Evolutionary conservation across 2,888 invertebrate species (phyloP).

Genomic region (Eupithecia subumbrata): DNA sequence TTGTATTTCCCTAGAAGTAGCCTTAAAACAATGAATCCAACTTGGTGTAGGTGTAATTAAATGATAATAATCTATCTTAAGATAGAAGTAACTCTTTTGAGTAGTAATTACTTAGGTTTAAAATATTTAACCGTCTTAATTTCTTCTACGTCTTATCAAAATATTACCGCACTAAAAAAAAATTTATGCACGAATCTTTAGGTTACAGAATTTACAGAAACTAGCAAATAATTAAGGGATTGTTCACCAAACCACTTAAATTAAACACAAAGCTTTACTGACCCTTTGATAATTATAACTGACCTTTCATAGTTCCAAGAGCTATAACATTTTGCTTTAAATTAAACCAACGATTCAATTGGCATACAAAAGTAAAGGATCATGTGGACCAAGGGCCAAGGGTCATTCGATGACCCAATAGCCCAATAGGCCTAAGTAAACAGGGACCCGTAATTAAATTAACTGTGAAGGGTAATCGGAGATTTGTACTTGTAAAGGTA

Average conservation of each 20-base stretch:
- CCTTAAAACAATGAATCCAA: neutral
- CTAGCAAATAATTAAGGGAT: neutral
- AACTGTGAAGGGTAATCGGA: constrained; percentile 53
- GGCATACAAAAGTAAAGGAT: constrained; percentile 39
- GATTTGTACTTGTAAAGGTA: constrained; percentile 50
- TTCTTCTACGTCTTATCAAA: neutral
- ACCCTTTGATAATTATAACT: constrained; percentile 19
- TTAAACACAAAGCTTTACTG: neutral
- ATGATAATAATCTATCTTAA: no score
- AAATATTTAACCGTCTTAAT: neutral
- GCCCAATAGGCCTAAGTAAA: constrained; percentile 61
- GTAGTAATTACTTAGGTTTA: neutral
- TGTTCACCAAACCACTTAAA: neutral
- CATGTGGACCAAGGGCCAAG: constrained; percentile 39
- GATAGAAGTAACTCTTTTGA: neutral
- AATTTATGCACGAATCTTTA: neutral
- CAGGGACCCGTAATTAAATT: constrained; percentile 60
- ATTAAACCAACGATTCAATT: constrained; percentile 43
- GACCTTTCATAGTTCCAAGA: constrained; percentile 32
- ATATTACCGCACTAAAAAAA: neutral
- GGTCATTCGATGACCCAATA: constrained; percentile 50
- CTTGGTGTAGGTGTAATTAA: no score
- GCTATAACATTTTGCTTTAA: constrained; percentile 15
- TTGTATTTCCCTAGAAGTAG: neutral
- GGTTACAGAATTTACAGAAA: neutral